Evolutionary conservation across 2,888 invertebrate genomes (phyloP).

Genomic region (Drosophila percnosoma): DNA sequence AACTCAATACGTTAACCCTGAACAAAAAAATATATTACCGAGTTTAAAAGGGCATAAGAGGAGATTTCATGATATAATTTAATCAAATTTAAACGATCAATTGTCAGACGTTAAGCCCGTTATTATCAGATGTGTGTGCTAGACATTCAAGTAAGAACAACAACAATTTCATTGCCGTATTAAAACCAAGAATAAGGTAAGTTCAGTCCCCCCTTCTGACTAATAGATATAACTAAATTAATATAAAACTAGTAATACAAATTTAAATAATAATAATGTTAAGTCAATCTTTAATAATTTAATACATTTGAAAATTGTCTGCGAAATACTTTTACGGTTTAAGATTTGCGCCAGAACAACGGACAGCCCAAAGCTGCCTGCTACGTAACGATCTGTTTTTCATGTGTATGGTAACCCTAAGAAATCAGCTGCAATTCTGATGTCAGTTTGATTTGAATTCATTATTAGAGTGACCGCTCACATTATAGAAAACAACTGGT

Average conservation of each 20-base stretch:
- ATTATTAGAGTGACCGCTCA: not conserved
- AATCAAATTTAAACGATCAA: not conserved
- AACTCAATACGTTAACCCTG: not conserved
- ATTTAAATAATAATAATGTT: not conserved
- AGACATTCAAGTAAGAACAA: not conserved
- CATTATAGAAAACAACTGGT: not conserved
- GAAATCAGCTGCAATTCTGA: not conserved
- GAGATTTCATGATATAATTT: not conserved
- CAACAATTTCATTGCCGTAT: not conserved
- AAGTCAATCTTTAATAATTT: not conserved
- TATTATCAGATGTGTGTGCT: not conserved
- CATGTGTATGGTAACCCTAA: slow-evolving; percentile 16
- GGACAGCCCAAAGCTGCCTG: not conserved
- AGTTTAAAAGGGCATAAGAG: fast-evolving
- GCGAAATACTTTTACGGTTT: not conserved
- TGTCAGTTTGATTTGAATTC: not conserved
- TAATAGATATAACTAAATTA: not conserved
- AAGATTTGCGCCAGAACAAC: not conserved
- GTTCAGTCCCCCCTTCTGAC: not conserved
- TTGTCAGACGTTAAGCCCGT: too few species aligned
- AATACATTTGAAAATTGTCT: not conserved
- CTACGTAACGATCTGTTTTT: not conserved
- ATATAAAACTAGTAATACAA: not conserved
- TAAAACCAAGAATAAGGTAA: not conserved
- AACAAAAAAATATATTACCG: not conserved